Evolutionary conservation across 2,797 vertebrate genomes (phyloP).

Genomic region (Onychomys leucogaster): DNA sequence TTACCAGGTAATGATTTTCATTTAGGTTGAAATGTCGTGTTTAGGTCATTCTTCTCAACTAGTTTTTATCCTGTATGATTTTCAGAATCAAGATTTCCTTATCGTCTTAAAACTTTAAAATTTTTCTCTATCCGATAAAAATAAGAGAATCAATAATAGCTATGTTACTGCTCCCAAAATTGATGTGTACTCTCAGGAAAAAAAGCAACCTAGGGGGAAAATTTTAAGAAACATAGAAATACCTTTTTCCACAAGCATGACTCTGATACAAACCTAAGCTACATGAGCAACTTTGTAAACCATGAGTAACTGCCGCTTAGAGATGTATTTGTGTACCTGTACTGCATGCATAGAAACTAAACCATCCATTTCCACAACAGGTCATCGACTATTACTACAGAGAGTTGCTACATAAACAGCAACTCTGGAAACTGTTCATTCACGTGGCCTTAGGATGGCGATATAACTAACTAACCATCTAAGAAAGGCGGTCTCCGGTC

Average conservation of each 20-base stretch:
- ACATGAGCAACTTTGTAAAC: background rate
- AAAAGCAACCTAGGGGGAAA: background rate
- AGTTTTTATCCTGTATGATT: background rate
- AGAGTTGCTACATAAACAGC: background rate
- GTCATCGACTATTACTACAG: no score
- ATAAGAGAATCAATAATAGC: background rate
- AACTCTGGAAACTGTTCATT: background rate
- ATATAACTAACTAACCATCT: background rate
- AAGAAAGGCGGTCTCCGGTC: background rate
- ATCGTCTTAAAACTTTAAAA: background rate
- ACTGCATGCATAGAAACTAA: background rate
- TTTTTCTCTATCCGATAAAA: constrained; percentile 3
- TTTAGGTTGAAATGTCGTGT: constrained; percentile 14
- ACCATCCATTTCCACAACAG: accelerated
- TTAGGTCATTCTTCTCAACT: background rate
- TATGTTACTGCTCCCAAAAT: background rate
- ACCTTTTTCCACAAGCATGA: background rate
- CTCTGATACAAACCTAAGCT: background rate
- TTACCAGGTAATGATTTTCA: background rate
- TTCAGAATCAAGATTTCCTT: background rate
- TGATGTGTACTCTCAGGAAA: background rate
- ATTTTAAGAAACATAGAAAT: background rate
- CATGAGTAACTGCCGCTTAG: background rate
- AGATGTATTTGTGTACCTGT: background rate
- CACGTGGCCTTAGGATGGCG: background rate